Evolutionary conservation across 2,797 vertebrate species (phyloP).

Genomic region (Hippoglossus hippoglossus): DNA sequence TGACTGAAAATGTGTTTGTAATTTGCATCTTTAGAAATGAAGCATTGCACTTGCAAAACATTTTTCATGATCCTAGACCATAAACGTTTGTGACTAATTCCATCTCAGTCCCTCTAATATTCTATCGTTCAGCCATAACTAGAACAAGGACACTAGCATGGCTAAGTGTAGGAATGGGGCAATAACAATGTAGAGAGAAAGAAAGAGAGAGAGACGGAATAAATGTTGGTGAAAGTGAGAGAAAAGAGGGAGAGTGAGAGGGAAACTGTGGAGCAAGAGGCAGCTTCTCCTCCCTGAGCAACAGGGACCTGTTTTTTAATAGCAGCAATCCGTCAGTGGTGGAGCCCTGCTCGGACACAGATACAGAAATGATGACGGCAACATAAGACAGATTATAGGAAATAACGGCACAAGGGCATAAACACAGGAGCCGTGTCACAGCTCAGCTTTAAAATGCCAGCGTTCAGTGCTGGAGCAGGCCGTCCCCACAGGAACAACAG

Average conservation of each 20-base stretch:
- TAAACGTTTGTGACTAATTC: neutral
- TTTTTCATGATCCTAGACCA: neutral
- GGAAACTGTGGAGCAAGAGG: neutral
- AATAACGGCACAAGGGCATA: constrained; percentile 52
- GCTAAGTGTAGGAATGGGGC: neutral
- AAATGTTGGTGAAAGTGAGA: neutral
- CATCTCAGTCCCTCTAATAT: neutral
- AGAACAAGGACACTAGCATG: constrained; percentile 4
- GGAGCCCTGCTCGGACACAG: constrained; percentile 40
- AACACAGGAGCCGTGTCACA: constrained; percentile 45
- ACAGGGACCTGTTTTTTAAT: constrained; percentile 49
- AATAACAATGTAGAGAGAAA: neutral
- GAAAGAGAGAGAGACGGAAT: constrained; percentile 3
- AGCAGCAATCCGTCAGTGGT: constrained; percentile 56
- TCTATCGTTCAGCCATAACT: neutral
- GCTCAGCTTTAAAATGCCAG: constrained; percentile 46
- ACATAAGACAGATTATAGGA: constrained; percentile 59
- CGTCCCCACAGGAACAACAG: too few relatives aligned
- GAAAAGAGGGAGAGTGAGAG: constrained; percentile 5
- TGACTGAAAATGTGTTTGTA: too few relatives aligned
- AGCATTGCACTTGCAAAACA: too few relatives aligned
- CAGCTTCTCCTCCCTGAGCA: constrained; percentile 7
- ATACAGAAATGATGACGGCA: constrained; percentile 40
- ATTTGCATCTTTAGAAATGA: too few relatives aligned
- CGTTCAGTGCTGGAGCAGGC: constrained; percentile 36